Evolutionary conservation across 2,888 invertebrate species (phyloP).

Genomic region (Tholera decimalis): DNA sequence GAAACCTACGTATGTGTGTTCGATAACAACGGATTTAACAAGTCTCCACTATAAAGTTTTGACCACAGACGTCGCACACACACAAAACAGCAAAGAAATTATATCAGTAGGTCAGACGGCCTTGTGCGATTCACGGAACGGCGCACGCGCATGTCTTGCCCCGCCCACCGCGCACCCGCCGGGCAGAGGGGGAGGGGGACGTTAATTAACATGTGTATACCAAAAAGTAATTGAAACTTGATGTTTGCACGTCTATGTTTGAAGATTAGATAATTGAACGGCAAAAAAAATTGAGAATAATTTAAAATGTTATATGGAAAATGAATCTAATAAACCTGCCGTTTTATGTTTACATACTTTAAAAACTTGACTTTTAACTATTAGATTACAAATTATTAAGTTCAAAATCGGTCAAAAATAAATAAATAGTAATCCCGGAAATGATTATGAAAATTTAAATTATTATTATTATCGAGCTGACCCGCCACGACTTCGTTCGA

Average conservation of each 20-base stretch:
- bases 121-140: conserved; percentile 81
- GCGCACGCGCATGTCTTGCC: conserved; percentile 77
- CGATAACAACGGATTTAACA: neutral
- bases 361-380: neutral
- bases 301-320: conserved; percentile 1
- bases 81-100: conserved; percentile 69
- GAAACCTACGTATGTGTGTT: conserved; percentile 19
- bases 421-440: neutral
- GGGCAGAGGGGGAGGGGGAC: conserved; percentile 22
- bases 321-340: neutral
- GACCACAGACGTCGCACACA: conserved; percentile 62
- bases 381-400: too few relatives aligned
- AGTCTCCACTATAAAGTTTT: conserved; percentile 13
- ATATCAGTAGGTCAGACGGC: conserved; percentile 82
- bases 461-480: too few relatives aligned
- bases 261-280: conserved; percentile 13
- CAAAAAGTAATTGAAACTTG: conserved; percentile 64
- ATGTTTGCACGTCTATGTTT: conserved; percentile 51
- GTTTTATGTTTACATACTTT: neutral
- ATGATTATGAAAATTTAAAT: neutral
- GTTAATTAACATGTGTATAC: conserved; percentile 58
- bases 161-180: conserved; percentile 67
- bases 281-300: neutral
- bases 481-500: too few relatives aligned
- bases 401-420: too few relatives aligned